A percentile compares a stretch with the other conserved stretches of the same genome.
Conservation (phyloP, 2,888 invertebrate species). For the Synergus umbraculus region DNA sequence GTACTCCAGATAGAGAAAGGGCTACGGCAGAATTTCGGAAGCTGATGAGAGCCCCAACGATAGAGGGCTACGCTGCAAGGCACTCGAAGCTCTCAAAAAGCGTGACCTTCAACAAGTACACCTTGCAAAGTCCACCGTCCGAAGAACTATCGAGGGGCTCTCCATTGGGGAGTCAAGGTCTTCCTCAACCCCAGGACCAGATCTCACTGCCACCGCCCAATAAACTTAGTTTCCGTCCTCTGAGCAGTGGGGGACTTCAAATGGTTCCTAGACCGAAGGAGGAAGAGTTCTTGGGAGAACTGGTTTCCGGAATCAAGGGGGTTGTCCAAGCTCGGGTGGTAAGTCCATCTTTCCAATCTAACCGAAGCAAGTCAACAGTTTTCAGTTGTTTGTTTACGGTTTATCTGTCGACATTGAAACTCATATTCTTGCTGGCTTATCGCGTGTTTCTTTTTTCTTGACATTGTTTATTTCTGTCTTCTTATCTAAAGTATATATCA, state of each 20-base stretch:
- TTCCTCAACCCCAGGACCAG: slow-evolving; percentile 62
- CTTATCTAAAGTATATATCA: no score
- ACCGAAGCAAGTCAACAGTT: background rate
- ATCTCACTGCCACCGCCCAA: slow-evolving; percentile 72
- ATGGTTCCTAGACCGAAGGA: slow-evolving; percentile 77
- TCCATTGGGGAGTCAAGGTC: slow-evolving; percentile 58
- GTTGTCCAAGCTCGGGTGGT: slow-evolving; percentile 84
- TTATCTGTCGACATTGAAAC: no score
- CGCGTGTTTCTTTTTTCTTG: no score
- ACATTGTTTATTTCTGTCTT: no score
- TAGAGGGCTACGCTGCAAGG: slow-evolving; percentile 92
- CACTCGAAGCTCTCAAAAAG: slow-evolving; percentile 93
- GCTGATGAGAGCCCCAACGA: slow-evolving; percentile 88
- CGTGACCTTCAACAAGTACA: slow-evolving; percentile 92
- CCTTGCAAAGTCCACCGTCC: slow-evolving; percentile 88
- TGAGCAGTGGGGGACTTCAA: slow-evolving; percentile 70
- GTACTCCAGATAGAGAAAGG: slow-evolving; percentile 68
- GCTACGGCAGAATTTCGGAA: slow-evolving; percentile 82
- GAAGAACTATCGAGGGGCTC: slow-evolving; percentile 64
- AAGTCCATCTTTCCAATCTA: slow-evolving; percentile 57
- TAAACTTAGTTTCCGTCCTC: slow-evolving; percentile 75
- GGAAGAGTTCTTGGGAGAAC: slow-evolving; percentile 90
- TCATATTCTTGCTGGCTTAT: no score
- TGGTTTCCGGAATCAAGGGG: slow-evolving; percentile 88
- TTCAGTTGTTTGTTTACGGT: background rate